Evolutionary conservation across 2,888 invertebrate species (phyloP), one percentile per base, ranked within the genome.

Genomic region (Acleris holmiana): DNA sequence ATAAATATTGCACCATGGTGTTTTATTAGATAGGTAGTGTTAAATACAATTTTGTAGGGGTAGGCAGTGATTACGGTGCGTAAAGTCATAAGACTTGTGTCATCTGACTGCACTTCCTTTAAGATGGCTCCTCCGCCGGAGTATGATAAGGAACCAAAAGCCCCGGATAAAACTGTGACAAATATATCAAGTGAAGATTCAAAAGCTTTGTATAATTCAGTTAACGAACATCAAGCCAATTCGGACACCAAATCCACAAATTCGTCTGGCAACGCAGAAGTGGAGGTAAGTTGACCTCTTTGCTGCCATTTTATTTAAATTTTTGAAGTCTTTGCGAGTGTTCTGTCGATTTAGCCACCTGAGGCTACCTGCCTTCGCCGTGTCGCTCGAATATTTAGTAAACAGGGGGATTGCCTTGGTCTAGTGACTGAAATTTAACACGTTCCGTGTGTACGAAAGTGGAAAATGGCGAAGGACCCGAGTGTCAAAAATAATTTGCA

Each of bases 81-180:
- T 76, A 87, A 87, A 91, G 90, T 92, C 92, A 87, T 89, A 90
- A 86, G 90, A 93, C 91, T 89, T 91, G 91, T 92, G 93, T 93
- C 92, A 92, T 93, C 92, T 93, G 93, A 91, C 91, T 93, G 85
- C 85, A 89, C 89, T 91, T 90, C 92, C 90, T 90, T 89, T 93
- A 95, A 94, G 93, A 96, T 96, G 96, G 95, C 95, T 94, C 95
- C 95, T 93, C 95, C 95, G 89, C 95, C 95, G 90, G 95, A 95
- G 89, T 94, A 95, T 93, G 95, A 95, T 92, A 94, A 94, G 93
- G 94, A 95, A 93, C 95, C 95, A 72, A 95, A 95, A 92, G 95
- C 95, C 83, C 95, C 95, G 78, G 95, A 95, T 90, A 95, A 95
- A 94, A 88, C 85, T 88, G 82, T 81, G 71, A 81, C 86, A 76